phyloP scores from a whole-genome alignment of 1,140 invertebrate species.

The Campoletis sonorensis region DNA sequence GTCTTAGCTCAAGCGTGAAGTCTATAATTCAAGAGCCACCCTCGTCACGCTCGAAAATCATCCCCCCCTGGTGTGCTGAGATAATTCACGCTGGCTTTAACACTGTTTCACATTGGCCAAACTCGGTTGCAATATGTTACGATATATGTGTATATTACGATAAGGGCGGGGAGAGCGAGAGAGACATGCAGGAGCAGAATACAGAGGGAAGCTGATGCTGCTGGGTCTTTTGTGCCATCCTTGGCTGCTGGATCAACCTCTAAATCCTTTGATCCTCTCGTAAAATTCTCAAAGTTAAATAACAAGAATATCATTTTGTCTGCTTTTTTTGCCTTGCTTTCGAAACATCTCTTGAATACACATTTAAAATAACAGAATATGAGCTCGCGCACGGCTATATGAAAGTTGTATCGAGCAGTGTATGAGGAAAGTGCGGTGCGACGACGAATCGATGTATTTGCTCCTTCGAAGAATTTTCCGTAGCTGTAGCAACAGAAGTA shows the following conservation, averaged over 20 bases:
- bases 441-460: neutral
- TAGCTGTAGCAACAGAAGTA: neutral
- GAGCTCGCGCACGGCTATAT: neutral
- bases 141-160: neutral
- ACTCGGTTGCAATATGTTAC: constrained; percentile 43
- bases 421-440: neutral
- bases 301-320: neutral
- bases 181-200: neutral
- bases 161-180: neutral
- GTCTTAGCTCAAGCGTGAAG: constrained; percentile 55
- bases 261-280: constrained; percentile 27
- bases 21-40: constrained; percentile 53
- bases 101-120: constrained; percentile 8
- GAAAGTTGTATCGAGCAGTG: neutral
- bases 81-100: constrained; percentile 40
- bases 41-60: constrained; percentile 18
- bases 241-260: constrained; percentile 24
- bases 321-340: neutral
- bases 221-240: neutral
- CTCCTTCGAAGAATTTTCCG: neutral
- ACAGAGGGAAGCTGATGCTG: neutral
- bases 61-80: neutral
- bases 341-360: neutral
- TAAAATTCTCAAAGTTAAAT: constrained; percentile 9
- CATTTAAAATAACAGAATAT: neutral